Evolutionary conservation across 2,113 vertebrate genomes (phyloP).

Genomic region (Carlito syrichta): DNA sequence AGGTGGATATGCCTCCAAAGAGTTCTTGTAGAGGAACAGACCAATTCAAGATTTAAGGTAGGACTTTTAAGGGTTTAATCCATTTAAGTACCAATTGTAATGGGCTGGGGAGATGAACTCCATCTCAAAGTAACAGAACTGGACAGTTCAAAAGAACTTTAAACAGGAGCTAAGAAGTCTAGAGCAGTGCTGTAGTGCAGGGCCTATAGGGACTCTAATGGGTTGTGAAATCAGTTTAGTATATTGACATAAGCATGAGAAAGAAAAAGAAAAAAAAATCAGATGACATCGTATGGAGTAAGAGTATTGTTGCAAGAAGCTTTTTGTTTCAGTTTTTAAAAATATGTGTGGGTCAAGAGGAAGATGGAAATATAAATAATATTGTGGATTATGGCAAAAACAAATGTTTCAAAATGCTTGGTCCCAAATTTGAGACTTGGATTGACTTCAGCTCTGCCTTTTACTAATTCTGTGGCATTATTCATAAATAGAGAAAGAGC

Average conservation of each 20-base stretch:
- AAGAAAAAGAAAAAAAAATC: background rate
- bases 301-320: slow-evolving; percentile 2
- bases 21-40: background rate
- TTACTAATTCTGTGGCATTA: background rate
- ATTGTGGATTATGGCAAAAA: background rate
- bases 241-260: background rate
- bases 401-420: background rate
- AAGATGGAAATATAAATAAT: background rate
- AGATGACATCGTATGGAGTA: background rate
- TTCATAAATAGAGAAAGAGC: background rate
- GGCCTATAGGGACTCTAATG: background rate
- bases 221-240: slow-evolving; percentile 23
- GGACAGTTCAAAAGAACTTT: background rate
- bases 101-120: background rate
- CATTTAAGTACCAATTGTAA: background rate
- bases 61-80: background rate
- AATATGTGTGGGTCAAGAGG: background rate
- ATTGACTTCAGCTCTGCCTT: background rate
- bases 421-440: background rate
- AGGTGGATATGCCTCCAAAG: background rate
- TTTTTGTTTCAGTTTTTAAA: slow-evolving; percentile 15
- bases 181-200: background rate
- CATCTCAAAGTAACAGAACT: background rate
- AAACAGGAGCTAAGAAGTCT: background rate
- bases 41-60: background rate